Evolutionary conservation across 1,140 invertebrate genomes (phyloP), one percentile per base, ranked within the genome.

Genomic region (Parasteatoda tepidariorum): DNA sequence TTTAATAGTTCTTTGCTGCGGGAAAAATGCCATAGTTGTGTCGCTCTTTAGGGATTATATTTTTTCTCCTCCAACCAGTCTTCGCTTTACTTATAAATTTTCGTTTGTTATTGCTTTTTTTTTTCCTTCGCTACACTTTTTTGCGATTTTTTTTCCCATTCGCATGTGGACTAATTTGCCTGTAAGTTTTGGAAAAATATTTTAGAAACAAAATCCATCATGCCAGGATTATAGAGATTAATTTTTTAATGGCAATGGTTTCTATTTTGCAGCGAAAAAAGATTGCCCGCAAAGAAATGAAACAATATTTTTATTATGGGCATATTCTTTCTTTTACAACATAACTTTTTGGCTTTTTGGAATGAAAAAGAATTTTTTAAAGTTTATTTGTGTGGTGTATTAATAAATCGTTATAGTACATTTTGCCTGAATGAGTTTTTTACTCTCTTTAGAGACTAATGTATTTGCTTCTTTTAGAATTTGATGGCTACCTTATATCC

Each of bases 191-290:
- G 15, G 48, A 31, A 34, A 48, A 13, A 48, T 48, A 57, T 74
- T 64, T 41, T 24, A n/a, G 64, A 79, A 79, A 64, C 61, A 41
- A 79, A 68, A 79, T 79, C 57, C 67, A 82, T 71, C 67, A 82
- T 30, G 54, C 0, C 57, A 5, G 78, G 78, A 70, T 82, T 82
- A 82, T 70, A 70, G 55, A 82, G 78, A 82, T 82, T 82, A 82
- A 82, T 82, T 82, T 82, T 82, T 70, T 82, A 82, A 82, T 82
- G 78, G 78, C 59, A 61, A 71, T 62, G 57, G 67, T 57, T 82
- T 54, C 38, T 71, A 31, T 82, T 70, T 57, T 11, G 9, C 18
- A 61, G 24, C 3, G 48, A n/a, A 74, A 18, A 48, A 70, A 70
- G 68, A n/a, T 78, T 26, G 11, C 28, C 48, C 34, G 6, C 38